Evolutionary conservation across 1,140 invertebrate genomes (phyloP).

Genomic region (Zaprionus kolodkinae): DNA sequence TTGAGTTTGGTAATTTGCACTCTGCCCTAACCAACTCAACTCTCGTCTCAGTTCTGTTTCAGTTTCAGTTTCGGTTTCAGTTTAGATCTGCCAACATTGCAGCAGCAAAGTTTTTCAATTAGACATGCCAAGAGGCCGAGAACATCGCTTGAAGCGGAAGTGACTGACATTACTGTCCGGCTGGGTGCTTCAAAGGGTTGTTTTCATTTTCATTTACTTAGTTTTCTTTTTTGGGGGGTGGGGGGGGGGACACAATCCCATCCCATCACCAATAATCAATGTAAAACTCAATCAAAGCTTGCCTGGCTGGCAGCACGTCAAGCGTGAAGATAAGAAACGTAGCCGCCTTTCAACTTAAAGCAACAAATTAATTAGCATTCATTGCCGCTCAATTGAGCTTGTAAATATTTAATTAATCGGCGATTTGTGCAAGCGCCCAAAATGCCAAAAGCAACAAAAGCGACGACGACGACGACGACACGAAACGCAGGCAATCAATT

Average conservation of each 20-base stretch:
- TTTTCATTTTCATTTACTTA: conserved; percentile 37
- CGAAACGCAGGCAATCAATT: conserved; percentile 60
- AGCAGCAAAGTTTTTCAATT: conserved; percentile 75
- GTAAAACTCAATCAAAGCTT: conserved; percentile 30
- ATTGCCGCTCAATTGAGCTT: conserved; percentile 75
- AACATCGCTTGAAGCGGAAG: conserved; percentile 35
- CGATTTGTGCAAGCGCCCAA: conserved; percentile 51
- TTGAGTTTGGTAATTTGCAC: conserved; percentile 59
- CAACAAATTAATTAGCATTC: conserved; percentile 76
- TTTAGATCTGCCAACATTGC: conserved; percentile 33
- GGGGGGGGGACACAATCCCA: not conserved
- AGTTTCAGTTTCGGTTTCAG: conserved; percentile 22
- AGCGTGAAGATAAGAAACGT: conserved; percentile 67
- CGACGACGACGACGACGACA: not conserved
- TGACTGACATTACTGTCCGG: conserved; percentile 27
- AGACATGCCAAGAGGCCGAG: conserved; percentile 53
- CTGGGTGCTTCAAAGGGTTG: conserved; percentile 49
- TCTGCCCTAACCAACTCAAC: conserved; percentile 8
- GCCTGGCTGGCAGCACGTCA: conserved; percentile 22
- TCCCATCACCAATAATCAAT: conserved; percentile 54
- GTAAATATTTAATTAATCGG: conserved; percentile 81
- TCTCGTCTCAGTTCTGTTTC: conserved; percentile 24
- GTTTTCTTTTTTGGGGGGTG: not conserved
- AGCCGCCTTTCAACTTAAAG: conserved; percentile 47
- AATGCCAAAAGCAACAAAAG: conserved; percentile 20